Base-by-base conservation (phyloP, 2,888 invertebrate species). In the Myopa testacea region DNA sequence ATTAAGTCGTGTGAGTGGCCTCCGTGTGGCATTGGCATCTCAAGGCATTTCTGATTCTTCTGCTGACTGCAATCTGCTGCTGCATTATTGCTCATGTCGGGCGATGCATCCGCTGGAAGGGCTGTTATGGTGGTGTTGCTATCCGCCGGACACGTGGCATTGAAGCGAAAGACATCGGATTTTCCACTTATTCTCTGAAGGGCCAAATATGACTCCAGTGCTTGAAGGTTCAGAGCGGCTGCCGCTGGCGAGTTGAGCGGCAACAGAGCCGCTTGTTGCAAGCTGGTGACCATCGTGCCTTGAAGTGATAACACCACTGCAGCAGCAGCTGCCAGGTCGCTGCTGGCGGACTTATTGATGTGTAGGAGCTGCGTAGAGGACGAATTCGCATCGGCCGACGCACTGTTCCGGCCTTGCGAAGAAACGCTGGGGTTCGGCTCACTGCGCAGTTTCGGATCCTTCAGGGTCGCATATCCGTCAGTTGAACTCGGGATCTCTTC, bases 201-300 rank as follows among this genome's bases (percentile, higher is more conserved):
- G 71, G 95, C 94, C 87, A 96, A 91, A 90, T 96, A 96, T 67
- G 95, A 95, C 91, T 96, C 96, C 80, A 96, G 90, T 45, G 96
- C 96, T 90, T 96, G 96, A 55, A 96, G 91, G 88, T 95, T 95
- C 34, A 96, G 91, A 0, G 96, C 96, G 58, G 95, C 94, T 58
- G 95, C 95, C 10, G 95, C 95, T 5, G 95, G 94, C 3, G 95
- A 95, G 83, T 95, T 95, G 0, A 94, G 93, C 8, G 95, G 95
- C 83, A 96, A 88, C 38, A 96, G 90, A 0, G 95, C 95, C 1
- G 95, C 96, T 86, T 95, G 94, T 87, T 95, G 95, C 81, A 96
- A 90, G 12, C 95, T 95, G 84, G 93, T 94, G 90, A 96, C 93
- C 92, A 96, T 93, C 10, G 95, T 95, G 86, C 94, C 95, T 89